These are phyloP conservation scores for Nymphalis c-album DNA, from an alignment of 2,888 invertebrate species.

Conservation along the genomic window DNA sequence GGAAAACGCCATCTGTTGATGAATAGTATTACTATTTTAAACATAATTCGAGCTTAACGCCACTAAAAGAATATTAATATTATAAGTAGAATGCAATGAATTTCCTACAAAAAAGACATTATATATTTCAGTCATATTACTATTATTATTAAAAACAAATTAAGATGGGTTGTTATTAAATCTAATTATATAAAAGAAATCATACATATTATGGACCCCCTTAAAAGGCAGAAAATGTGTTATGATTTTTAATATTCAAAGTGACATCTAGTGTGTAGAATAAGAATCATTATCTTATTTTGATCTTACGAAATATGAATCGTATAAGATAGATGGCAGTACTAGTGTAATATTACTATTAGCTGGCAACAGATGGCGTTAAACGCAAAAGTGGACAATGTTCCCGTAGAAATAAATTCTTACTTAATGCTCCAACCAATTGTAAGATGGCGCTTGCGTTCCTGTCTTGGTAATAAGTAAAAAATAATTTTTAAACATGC, in stretches of 20 bases:
- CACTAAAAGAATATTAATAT: too few species aligned
- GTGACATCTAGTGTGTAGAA: not conserved
- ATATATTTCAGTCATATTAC: too few species aligned
- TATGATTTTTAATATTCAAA: too few species aligned
- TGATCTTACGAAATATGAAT: not conserved
- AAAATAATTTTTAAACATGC: too few species aligned
- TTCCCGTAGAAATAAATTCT: not conserved
- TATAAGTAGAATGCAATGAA: too few species aligned
- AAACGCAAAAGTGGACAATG: not conserved
- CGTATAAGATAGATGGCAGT: not conserved
- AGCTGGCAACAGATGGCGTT: not conserved
- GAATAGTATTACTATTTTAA: conserved; percentile 43
- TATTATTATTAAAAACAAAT: too few species aligned
- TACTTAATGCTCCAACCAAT: not conserved
- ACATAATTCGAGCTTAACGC: not conserved
- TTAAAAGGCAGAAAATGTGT: too few species aligned
- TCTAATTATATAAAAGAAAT: too few species aligned
- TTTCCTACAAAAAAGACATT: too few species aligned
- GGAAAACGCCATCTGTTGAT: conserved; percentile 48
- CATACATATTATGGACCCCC: too few species aligned
- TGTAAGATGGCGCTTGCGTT: not conserved
- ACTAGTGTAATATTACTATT: not conserved
- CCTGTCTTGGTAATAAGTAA: too few species aligned
- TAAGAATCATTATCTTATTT: not conserved
- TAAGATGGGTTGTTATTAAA: too few species aligned